Conservation (phyloP, 2,888 invertebrate species). For the Eupeodes luniger region DNA sequence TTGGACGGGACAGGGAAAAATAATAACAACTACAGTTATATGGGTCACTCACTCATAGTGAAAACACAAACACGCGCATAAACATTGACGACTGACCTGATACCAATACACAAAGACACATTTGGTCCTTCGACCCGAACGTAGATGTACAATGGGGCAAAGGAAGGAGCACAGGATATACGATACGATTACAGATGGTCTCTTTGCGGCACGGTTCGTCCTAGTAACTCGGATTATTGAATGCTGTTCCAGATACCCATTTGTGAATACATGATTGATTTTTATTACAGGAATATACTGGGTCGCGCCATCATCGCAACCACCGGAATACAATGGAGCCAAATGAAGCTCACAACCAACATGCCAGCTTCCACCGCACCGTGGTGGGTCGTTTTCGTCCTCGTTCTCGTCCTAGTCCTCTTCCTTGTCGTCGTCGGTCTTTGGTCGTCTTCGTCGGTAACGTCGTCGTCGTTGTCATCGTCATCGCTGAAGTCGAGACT, state of each 20-base stretch:
- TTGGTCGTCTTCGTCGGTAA: background rate
- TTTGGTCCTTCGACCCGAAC: slow-evolving; percentile 32
- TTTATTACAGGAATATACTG: slow-evolving; percentile 60
- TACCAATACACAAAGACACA: background rate
- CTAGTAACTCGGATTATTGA: slow-evolving; percentile 69
- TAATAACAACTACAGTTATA: slow-evolving; percentile 45
- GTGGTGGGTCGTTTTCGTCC: background rate
- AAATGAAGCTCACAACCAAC: slow-evolving; percentile 48
- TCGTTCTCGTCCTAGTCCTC: background rate
- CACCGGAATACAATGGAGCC: slow-evolving; percentile 34
- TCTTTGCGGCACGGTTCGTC: slow-evolving; percentile 27
- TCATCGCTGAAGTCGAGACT: background rate
- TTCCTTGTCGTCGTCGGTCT: background rate
- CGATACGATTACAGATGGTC: slow-evolving; percentile 18
- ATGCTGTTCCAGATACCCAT: slow-evolving; percentile 68
- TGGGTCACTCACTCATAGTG: slow-evolving; percentile 58
- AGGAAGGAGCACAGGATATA: background rate
- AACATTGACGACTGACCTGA: slow-evolving; percentile 4
- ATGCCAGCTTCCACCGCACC: background rate
- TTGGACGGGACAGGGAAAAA: background rate
- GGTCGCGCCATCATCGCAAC: background rate
- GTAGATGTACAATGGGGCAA: background rate
- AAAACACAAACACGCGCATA: slow-evolving; percentile 12
- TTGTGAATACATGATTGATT: slow-evolving; percentile 71
- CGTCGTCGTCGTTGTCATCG: slow-evolving; percentile 3